A percentile compares a stretch with the other conserved stretches of the same genome.
Conservation (phyloP, 2,113 vertebrate species). For the Rhynchomys soricoides region DNA sequence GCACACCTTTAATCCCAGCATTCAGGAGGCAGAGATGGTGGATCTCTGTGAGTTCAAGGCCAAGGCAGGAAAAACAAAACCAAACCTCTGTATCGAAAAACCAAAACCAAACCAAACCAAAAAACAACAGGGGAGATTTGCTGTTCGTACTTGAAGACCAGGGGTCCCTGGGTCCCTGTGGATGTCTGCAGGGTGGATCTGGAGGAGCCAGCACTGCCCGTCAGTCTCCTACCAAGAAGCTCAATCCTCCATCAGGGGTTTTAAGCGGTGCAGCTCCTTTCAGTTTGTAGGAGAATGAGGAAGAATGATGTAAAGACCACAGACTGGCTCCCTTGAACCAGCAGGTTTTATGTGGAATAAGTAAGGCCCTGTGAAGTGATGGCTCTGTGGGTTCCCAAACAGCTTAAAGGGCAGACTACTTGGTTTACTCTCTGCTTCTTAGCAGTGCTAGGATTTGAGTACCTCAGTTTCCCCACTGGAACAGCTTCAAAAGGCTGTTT, state of each 20-base stretch:
- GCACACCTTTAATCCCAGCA: background rate
- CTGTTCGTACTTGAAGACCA: background rate
- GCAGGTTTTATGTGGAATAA: background rate
- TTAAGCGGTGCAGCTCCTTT: background rate
- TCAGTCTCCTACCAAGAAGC: background rate
- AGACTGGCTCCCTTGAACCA: background rate
- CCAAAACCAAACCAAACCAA: background rate
- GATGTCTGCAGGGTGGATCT: background rate
- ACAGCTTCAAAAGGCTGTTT: background rate
- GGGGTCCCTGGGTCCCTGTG: background rate
- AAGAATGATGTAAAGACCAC: background rate
- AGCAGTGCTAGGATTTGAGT: background rate
- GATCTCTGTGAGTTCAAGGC: background rate
- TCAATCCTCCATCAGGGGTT: background rate
- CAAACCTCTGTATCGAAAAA: background rate
- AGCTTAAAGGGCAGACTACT: background rate
- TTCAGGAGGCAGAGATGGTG: background rate
- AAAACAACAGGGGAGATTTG: background rate
- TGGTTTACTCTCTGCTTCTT: background rate
- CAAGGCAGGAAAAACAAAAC: background rate
- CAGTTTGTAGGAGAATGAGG: background rate
- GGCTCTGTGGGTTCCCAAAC: background rate
- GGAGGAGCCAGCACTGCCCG: no score
- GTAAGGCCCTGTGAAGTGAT: background rate
- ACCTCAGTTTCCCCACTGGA: background rate